Percentiles rank a stretch among this genome's conserved stretches.
phyloP scores from a whole-genome alignment of 2,113 vertebrate species.

The Cariama cristata region DNA sequence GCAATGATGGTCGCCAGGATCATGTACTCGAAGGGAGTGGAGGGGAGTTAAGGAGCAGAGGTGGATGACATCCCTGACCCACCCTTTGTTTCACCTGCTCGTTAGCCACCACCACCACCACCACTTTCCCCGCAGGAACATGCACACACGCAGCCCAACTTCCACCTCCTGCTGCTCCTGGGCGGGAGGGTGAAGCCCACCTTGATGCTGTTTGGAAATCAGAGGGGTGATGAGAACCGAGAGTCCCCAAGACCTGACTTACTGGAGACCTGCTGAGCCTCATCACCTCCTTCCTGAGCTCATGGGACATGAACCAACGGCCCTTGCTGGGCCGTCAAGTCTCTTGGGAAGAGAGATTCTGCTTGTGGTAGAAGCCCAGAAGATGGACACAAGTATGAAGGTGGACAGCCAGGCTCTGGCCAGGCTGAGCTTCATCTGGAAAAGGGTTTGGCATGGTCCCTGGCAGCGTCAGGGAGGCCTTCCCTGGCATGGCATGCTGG shows the following conservation, averaged over 20 bases:
- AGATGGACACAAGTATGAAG: not conserved
- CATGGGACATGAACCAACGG: accelerated
- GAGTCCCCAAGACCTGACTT: not conserved
- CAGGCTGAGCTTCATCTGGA: not conserved
- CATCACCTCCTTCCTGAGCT: not conserved
- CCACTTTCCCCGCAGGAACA: accelerated
- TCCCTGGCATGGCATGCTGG: not conserved
- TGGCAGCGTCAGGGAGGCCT: not conserved
- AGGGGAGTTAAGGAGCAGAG: constrained; percentile 83
- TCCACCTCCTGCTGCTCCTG: not conserved
- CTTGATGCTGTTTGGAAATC: not conserved
- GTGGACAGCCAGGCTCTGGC: not conserved
- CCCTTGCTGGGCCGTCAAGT: not conserved
- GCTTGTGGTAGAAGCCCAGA: not conserved
- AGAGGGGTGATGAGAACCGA: not conserved
- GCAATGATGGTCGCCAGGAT: constrained; percentile 98
- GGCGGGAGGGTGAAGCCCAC: not conserved
- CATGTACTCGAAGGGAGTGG: constrained; percentile 98
- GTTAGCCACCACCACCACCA: not conserved
- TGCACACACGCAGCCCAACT: not conserved
- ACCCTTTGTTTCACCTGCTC: not conserved
- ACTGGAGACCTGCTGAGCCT: not conserved
- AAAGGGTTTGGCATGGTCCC: not conserved
- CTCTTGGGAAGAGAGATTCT: not conserved
- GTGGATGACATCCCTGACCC: not conserved